Base-by-base conservation (phyloP, 2,888 invertebrate genomes). In the Periphyllus acericola region DNA sequence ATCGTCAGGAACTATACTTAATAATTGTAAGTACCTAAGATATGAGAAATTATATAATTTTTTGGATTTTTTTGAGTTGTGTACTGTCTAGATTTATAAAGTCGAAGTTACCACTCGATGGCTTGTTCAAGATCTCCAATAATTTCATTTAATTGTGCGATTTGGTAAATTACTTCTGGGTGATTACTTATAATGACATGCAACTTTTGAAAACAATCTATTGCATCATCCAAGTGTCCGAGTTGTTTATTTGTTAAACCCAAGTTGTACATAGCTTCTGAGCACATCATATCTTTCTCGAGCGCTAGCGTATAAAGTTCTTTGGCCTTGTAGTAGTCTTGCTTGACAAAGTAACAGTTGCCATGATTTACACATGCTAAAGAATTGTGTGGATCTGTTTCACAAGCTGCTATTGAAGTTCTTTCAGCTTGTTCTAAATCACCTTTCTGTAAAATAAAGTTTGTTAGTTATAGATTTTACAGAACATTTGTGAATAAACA, bases 1-100 rank as follows among this genome's bases (percentile, higher is more conserved):
- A 92, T 99, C 99, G 90, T 97, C 96, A 0, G 98, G 95, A 36
- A 95, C 94, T 85, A 97, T 93, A 66, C 96, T 96, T 89, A 97
- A 92, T 6, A 97, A 93, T 91, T 97, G 96, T 90, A 96, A 93
- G 90, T 94, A 94, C 94, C 94, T 94, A 83, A 81, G 72, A 85
- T 68, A 29, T 76, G 55, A 68, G 68, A 82, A 46, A 68, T 66
- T n/a, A 17, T 32, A 0, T 8, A 25, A 32, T 68, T 32, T 34
- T 36, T 71, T 46, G 1, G 5, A 9, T 46, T 9, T 46, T 46
- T 46, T 9, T 46, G 6, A 9, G 6, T 1, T 9, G 11, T 46
- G 11, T 46, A n/a, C n/a, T n/a, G n/a, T 46, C 11, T 46, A 46
- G 6, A 46, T 9, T 46, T 29, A 52, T 40, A 3, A 29, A 36